A percentile compares a stretch with the other conserved stretches of the same genome.
Conservation (phyloP, 1,140 invertebrate species). For the Drosophila yakuba region DNA sequence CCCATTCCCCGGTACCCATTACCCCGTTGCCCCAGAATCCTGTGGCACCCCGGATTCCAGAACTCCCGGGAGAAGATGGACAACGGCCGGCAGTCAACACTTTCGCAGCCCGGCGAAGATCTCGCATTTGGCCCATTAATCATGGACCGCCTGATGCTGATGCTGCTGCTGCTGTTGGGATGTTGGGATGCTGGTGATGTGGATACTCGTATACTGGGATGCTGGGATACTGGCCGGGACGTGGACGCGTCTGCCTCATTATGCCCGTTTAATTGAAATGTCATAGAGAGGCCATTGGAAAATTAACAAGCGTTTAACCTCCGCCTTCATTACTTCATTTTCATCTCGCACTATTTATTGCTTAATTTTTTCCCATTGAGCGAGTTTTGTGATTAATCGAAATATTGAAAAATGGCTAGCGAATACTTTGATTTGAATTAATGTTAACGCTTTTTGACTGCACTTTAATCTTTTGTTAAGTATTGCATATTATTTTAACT, state of each 20-base stretch:
- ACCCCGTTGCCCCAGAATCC: neutral
- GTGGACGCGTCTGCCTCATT: conserved; percentile 29
- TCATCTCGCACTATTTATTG: conserved; percentile 21
- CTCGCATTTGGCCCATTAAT: conserved; percentile 61
- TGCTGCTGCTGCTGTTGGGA: conserved; percentile 19
- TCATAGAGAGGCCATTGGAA: conserved; percentile 56
- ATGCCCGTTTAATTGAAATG: conserved; percentile 59
- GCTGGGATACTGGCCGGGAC: neutral
- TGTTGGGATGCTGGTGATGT: conserved; percentile 2
- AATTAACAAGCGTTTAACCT: conserved; percentile 51
- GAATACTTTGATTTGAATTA: neutral
- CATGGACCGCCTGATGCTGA: conserved; percentile 37
- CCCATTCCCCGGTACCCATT: neutral
- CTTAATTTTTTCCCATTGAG: conserved; percentile 13
- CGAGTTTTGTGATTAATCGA: neutral
- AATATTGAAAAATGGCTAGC: neutral
- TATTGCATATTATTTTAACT: too few species aligned
- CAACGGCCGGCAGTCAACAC: conserved; percentile 55
- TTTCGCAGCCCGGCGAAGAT: conserved; percentile 46
- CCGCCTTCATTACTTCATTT: conserved; percentile 41
- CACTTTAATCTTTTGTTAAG: too few species aligned
- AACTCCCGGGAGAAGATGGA: conserved; percentile 39
- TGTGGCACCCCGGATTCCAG: neutral
- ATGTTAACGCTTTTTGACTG: neutral
- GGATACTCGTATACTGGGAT: neutral